Conservation (phyloP, 2,888 invertebrate genomes). For the Ochropleura plecta region DNA sequence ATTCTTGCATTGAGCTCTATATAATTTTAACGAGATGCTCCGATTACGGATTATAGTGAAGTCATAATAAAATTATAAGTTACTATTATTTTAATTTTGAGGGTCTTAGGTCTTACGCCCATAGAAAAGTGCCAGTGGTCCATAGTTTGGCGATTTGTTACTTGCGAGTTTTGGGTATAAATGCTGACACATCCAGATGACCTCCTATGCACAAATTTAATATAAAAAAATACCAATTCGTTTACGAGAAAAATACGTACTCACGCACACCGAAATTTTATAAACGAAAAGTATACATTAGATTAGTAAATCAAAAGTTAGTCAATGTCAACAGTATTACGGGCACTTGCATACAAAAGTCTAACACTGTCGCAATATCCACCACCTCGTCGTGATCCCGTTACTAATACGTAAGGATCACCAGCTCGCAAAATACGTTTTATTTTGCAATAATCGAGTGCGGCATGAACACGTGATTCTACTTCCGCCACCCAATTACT, state of each 20-base stretch:
- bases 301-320: constrained; percentile 18
- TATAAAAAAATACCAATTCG: background rate
- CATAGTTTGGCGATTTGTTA: too few species aligned
- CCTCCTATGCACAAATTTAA: too few species aligned
- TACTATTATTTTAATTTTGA: too few species aligned
- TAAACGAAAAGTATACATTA: background rate
- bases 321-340: constrained; percentile 73
- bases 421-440: constrained; percentile 83
- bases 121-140: too few species aligned
- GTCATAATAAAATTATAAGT: too few species aligned
- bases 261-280: background rate
- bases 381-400: constrained; percentile 83
- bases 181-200: too few species aligned
- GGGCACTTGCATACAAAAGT: constrained; percentile 83
- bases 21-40: too few species aligned
- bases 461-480: constrained; percentile 81
- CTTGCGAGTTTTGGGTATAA: too few species aligned
- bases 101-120: too few species aligned
- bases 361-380: constrained; percentile 85
- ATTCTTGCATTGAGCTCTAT: too few species aligned
- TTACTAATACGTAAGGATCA: constrained; percentile 84
- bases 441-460: constrained; percentile 86
- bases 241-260: background rate
- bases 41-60: too few species aligned
- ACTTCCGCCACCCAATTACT: constrained; percentile 81